phyloP scores from a whole-genome alignment of 2,888 invertebrate species.

The Chelonus formosanus region DNA sequence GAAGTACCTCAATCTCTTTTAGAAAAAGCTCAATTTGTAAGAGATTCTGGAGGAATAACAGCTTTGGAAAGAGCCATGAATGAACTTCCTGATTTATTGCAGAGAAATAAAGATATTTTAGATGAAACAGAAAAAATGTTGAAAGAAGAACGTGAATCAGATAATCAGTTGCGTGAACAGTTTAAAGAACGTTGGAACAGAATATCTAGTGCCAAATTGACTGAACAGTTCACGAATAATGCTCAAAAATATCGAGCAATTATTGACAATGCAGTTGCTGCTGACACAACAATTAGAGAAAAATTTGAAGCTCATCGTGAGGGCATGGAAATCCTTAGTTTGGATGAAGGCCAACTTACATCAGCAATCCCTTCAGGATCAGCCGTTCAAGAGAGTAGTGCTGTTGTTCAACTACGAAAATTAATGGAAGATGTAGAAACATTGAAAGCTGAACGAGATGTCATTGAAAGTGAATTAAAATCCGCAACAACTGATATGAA shows the following conservation, averaged over 20 bases:
- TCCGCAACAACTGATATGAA: conserved; percentile 84
- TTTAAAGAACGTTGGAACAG: conserved; percentile 94
- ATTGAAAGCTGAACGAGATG: conserved; percentile 88
- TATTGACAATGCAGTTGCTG: conserved; percentile 85
- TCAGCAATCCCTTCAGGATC: conserved; percentile 76
- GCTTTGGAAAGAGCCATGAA: conserved; percentile 77
- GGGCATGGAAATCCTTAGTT: conserved; percentile 84
- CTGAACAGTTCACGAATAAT: conserved; percentile 88
- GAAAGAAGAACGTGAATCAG: conserved; percentile 91
- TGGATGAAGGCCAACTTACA: conserved; percentile 75
- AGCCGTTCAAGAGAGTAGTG: conserved; percentile 69
- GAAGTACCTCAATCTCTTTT: conserved; percentile 87
- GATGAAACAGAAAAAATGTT: conserved; percentile 89
- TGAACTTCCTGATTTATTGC: conserved; percentile 89
- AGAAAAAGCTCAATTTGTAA: conserved; percentile 83
- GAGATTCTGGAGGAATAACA: conserved; percentile 79
- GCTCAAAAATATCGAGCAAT: conserved; percentile 92
- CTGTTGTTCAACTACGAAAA: conserved; percentile 74
- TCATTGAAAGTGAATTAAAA: conserved; percentile 87
- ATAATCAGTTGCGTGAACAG: conserved; percentile 85
- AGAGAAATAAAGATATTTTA: conserved; percentile 92
- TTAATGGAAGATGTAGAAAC: conserved; percentile 87
- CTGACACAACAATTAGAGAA: conserved; percentile 80
- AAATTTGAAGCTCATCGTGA: conserved; percentile 82
- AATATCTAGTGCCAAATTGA: conserved; percentile 86